A percentile compares a stretch with the other conserved stretches of the same genome.
Evolutionary conservation across 1,140 invertebrate genomes (phyloP).

Genomic region (Pteromalus puparum): DNA sequence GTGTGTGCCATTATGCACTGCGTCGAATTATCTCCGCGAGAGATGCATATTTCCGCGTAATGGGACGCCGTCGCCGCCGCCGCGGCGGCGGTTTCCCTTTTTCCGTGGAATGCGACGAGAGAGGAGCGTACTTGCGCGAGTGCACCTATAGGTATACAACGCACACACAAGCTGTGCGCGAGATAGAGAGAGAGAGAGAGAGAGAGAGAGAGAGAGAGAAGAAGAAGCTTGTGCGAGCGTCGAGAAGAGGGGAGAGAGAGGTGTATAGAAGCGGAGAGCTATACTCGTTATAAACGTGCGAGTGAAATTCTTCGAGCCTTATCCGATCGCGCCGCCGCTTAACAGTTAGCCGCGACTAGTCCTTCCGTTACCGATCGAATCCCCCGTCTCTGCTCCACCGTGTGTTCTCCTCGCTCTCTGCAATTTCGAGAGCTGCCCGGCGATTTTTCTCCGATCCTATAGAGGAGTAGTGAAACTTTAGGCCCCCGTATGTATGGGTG

Average conservation of each 20-base stretch:
- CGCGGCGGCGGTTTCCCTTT: not conserved
- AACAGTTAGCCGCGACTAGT: constrained; percentile 38
- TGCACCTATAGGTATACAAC: not conserved
- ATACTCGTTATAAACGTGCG: constrained; percentile 35
- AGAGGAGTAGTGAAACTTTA: not conserved
- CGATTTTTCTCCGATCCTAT: not conserved
- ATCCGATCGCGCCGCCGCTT: constrained; percentile 32
- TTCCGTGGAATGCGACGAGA: constrained; percentile 16
- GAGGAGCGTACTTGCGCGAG: not conserved
- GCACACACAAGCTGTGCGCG: not conserved
- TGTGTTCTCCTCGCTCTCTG: not conserved
- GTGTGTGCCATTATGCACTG: too few species aligned
- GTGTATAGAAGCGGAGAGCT: not conserved
- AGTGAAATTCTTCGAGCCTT: constrained; percentile 50
- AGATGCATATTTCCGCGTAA: not conserved
- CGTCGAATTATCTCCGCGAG: too few species aligned
- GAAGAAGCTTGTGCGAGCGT: not conserved
- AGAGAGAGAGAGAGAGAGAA: not conserved
- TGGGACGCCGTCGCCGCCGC: not conserved
- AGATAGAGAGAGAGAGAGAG: not conserved
- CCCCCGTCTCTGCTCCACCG: not conserved
- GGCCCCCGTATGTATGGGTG: not conserved
- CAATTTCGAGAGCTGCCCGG: not conserved
- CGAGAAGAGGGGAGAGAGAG: not conserved
- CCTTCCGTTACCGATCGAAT: constrained; percentile 44